Percentiles rank a stretch among this genome's conserved stretches.
These are phyloP conservation scores for Hydrolagus affinis DNA, from an alignment of 2,113 vertebrate species.

Conservation along the genomic window DNA sequence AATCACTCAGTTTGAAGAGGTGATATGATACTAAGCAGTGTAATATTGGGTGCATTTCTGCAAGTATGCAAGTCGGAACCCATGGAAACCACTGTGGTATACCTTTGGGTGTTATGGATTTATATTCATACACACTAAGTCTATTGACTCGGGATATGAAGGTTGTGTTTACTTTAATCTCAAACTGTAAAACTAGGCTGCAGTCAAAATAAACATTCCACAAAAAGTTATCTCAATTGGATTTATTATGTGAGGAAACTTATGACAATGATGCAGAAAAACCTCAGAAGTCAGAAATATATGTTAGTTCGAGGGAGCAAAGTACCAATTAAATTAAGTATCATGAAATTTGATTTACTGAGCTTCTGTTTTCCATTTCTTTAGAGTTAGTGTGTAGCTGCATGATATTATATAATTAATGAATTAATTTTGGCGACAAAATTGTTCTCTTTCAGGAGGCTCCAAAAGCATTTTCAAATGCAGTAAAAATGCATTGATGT, in stretches of 20 bases:
- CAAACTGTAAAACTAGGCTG: not conserved
- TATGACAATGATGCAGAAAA: not conserved
- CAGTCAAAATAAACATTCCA: not conserved
- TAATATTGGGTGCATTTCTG: no score
- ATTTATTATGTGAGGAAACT: not conserved
- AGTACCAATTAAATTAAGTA: not conserved
- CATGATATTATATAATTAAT: no score
- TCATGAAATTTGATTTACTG: constrained; percentile 7
- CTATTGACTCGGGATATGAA: no score
- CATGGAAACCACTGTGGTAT: no score
- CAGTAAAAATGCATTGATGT: not conserved
- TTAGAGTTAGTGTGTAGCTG: not conserved
- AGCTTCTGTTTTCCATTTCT: not conserved
- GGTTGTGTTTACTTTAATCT: no score
- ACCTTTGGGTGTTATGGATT: no score
- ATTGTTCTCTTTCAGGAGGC: not conserved
- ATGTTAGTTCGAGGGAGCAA: not conserved
- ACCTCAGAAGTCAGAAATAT: not conserved
- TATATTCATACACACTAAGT: no score
- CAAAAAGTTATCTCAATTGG: not conserved
- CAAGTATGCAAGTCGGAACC: no score
- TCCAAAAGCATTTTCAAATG: not conserved
- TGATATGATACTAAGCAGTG: no score
- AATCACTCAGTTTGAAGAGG: no score
- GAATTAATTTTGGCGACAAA: constrained; percentile 15